Base-by-base conservation (phyloP, 2,888 invertebrate species). In the Bombylius major region DNA sequence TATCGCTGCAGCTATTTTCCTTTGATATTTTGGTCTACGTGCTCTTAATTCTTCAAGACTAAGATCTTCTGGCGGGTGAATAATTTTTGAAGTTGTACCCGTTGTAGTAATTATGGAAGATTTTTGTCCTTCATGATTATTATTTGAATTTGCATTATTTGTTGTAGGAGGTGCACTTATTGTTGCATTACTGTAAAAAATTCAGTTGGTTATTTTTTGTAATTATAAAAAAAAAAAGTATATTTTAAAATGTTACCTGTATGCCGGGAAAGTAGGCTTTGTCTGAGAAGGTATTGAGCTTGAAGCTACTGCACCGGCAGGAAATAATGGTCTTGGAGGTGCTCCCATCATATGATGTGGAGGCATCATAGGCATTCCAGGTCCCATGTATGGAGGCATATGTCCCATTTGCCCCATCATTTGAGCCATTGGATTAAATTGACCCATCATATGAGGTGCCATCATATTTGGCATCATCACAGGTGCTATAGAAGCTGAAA, bases 1-100 rank as follows among this genome's bases (percentile, higher is more conserved):
- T 48, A 66, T 62, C 32, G 69, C 62, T 47, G 63, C 42, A 47
- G 64, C 71, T 5, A 79, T 73, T 58, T 77, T 77, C 49, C 75
- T 75, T 60, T 80, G 79, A 69, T 91, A 91, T 67, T 84, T 84
- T 11, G 81, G 75, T 65, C 79, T 76, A 53, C 87, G 76, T 9
- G 90, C 85, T 52, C 87, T 77, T 62, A 89, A 81, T 75, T 93
- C 91, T 71, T 92, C 92, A 70, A 92, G 69, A 39, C 95, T 95
- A 54, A 93, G 83, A 73, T 94, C 93, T 71, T 96, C 95, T 1
- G 90, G 86, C 0, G 96, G 96, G 74, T 96, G 96, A 63, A 96
- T 82, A 56, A 96, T 95, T 76, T 88, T 87, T 67, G 90, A 89
- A 46, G 89, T 85, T 7, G 90, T 86, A 48, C 89, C 87, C 7